Evolutionary conservation across 1,140 invertebrate genomes (phyloP).

Genomic region (Drosophila ficusphila): DNA sequence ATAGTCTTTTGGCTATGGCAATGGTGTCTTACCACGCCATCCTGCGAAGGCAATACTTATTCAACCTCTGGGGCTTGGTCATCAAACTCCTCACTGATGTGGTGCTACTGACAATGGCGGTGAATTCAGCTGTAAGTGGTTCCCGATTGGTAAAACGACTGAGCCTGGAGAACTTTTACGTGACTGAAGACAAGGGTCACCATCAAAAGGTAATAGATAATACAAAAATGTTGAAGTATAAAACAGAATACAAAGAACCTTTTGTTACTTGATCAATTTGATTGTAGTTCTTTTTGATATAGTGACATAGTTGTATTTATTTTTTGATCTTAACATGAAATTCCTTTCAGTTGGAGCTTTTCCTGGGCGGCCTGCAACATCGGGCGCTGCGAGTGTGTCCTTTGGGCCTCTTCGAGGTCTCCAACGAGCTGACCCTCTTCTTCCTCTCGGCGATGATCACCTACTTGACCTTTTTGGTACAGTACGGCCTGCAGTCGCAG

Average conservation of each 20-base stretch:
- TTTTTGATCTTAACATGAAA: no score
- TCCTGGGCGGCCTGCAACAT: conserved; percentile 47
- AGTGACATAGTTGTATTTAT: no score
- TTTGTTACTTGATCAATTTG: no score
- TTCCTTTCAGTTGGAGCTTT: conserved; percentile 53
- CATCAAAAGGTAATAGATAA: conserved; percentile 30
- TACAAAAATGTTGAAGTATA: no score
- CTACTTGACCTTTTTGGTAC: conserved; percentile 63
- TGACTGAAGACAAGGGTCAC: conserved; percentile 26
- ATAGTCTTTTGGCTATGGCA: conserved; percentile 27
- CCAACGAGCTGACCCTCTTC: conserved; percentile 64
- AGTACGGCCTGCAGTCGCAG: conserved; percentile 41
- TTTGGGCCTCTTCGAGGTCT: conserved; percentile 63
- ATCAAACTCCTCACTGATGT: conserved; percentile 44
- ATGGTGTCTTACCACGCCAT: conserved; percentile 35
- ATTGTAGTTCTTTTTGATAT: no score
- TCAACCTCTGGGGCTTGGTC: conserved; percentile 16
- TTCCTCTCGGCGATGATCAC: conserved; percentile 63
- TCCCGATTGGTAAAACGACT: conserved; percentile 38
- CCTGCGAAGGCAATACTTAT: background rate
- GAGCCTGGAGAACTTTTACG: conserved; percentile 54
- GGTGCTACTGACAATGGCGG: conserved; percentile 47
- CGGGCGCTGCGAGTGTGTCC: conserved; percentile 51
- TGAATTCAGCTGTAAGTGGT: conserved; percentile 32
- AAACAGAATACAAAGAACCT: no score